phyloP scores from a whole-genome alignment of 2,797 vertebrate species.

The Smutsia gigantea region DNA sequence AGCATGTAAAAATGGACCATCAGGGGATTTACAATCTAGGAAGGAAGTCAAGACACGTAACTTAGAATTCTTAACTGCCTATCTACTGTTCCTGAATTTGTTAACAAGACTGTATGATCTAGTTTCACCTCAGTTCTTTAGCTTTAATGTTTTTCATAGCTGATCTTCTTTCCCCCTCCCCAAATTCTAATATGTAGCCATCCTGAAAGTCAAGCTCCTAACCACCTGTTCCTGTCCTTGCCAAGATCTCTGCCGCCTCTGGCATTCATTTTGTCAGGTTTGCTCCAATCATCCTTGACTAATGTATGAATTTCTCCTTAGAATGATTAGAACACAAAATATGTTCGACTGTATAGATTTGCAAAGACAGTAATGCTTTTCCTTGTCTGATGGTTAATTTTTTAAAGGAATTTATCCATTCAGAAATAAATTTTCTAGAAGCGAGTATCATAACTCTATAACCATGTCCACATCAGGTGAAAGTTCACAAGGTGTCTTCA shows the following conservation, averaged over 20 bases:
- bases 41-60: neutral
- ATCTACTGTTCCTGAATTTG: neutral
- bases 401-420: neutral
- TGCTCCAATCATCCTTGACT: neutral
- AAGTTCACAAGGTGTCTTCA: neutral
- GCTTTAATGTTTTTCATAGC: neutral
- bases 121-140: neutral
- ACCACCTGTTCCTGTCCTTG: neutral
- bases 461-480: neutral
- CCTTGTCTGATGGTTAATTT: neutral
- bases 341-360: neutral
- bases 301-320: neutral
- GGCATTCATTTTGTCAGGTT: neutral
- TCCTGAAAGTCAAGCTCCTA: neutral
- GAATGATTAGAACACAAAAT: neutral
- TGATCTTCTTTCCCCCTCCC: neutral
- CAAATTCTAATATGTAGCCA: neutral
- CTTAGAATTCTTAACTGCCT: neutral
- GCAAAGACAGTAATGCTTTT: neutral
- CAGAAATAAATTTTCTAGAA: neutral
- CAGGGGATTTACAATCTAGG: neutral
- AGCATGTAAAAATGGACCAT: neutral
- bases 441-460: neutral
- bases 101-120: neutral
- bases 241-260: neutral